These are phyloP conservation scores for Caenorhabditis sp. DNA, from an alignment of 2,888 invertebrate species.

Conservation along the genomic window DNA sequence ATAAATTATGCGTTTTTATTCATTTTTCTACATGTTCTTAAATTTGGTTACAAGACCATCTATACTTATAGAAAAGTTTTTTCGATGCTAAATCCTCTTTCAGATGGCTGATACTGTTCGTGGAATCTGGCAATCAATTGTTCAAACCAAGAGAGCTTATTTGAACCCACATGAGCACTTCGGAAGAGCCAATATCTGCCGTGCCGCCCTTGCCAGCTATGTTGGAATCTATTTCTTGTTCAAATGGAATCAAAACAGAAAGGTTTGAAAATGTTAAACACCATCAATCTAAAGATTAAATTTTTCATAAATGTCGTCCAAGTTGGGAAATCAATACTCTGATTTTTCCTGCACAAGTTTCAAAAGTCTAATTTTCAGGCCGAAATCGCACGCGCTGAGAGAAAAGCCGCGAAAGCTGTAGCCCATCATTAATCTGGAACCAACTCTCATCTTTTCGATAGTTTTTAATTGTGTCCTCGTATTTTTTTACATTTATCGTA, in stretches of 20 bases:
- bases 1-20: constrained; percentile 7
- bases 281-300: background rate
- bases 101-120: constrained; percentile 65
- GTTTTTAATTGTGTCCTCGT: background rate
- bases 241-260: constrained; percentile 63
- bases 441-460: background rate
- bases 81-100: background rate
- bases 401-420: constrained; percentile 33
- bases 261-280: constrained; percentile 28
- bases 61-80: constrained; percentile 1
- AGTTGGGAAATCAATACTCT: too few species aligned
- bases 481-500: background rate
- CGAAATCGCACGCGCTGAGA: constrained; percentile 43
- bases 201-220: constrained; percentile 65
- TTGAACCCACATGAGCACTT: constrained; percentile 69
- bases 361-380: too few species aligned
- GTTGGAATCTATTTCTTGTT: constrained; percentile 62
- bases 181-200: constrained; percentile 67
- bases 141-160: constrained; percentile 60
- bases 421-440: constrained; percentile 26
- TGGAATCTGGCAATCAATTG: constrained; percentile 61
- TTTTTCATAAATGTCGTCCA: too few species aligned
- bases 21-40: background rate
- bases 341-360: too few species aligned
- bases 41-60: background rate